These are phyloP conservation scores for Chaetogeoica ovagalla DNA, from an alignment of 2,888 invertebrate genomes.

Conservation along the genomic window DNA sequence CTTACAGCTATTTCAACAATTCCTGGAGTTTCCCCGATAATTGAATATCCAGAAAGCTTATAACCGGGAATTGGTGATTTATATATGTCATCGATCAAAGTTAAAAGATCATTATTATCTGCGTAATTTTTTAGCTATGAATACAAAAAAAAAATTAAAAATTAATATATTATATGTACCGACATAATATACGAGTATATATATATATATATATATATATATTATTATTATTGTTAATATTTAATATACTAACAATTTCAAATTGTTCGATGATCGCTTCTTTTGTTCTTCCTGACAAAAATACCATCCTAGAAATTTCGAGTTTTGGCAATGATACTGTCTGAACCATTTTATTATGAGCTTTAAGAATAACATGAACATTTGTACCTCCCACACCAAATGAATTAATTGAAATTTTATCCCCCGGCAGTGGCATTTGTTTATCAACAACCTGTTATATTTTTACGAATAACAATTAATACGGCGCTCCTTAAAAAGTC, in stretches of 20 bases:
- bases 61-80: constrained; percentile 59
- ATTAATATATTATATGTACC: too few relatives aligned
- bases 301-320: constrained; percentile 59
- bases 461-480: background rate
- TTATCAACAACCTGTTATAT: constrained; percentile 52
- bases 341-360: constrained; percentile 36
- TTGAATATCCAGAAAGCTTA: constrained; percentile 54
- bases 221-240: too few relatives aligned
- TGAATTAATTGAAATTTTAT: constrained; percentile 55
- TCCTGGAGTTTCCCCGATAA: constrained; percentile 23
- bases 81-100: constrained; percentile 58
- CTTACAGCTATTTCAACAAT: constrained; percentile 37
- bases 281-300: constrained; percentile 63
- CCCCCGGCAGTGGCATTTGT: constrained; percentile 49
- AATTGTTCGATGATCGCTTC: constrained; percentile 60
- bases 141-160: too few relatives aligned
- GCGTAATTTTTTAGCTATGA: constrained; percentile 27
- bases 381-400: constrained; percentile 55
- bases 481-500: background rate
- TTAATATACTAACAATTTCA: constrained; percentile 54
- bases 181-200: background rate
- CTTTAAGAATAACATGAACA: constrained; percentile 53
- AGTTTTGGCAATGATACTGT: constrained; percentile 64
- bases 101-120: constrained; percentile 55
- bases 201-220: background rate